phyloP scores from a whole-genome alignment of 2,113 vertebrate species.

The Platycercus adscitus region DNA sequence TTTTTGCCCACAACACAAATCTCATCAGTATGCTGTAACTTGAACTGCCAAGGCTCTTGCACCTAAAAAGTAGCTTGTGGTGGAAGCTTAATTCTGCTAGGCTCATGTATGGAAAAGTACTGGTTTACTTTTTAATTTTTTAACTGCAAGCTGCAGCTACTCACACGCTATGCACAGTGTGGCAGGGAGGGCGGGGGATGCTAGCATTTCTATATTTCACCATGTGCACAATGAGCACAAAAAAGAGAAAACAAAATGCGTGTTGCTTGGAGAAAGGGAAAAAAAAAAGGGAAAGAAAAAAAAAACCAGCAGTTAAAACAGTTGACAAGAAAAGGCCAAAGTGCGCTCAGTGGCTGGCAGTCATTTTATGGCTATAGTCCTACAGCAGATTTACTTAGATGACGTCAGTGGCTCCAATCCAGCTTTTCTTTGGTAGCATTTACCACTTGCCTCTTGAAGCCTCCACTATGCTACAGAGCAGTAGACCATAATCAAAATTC shows the following conservation, averaged over 20 bases:
- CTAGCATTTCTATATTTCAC: not conserved
- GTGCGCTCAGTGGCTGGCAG: conserved; percentile 84
- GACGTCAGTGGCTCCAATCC: conserved; percentile 92
- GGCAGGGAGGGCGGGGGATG: fast-evolving
- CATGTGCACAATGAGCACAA: not conserved
- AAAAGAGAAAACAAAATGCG: conserved; percentile 9
- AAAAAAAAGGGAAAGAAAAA: not conserved
- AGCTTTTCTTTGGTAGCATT: conserved; percentile 90
- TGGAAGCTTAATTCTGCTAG: conserved; percentile 30
- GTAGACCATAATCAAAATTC: conserved; percentile 87
- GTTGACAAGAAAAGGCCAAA: conserved; percentile 86
- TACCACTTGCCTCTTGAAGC: conserved; percentile 84
- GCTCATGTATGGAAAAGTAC: conserved; percentile 67
- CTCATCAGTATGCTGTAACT: conserved; percentile 68
- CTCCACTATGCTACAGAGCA: conserved; percentile 83
- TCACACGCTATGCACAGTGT: not conserved
- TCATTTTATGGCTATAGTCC: conserved; percentile 85
- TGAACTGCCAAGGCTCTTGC: conserved; percentile 48
- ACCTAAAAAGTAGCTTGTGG: conserved; percentile 49
- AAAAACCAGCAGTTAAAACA: conserved; percentile 66
- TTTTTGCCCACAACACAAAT: conserved; percentile 51
- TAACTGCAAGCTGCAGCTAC: not conserved
- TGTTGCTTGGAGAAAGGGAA: not conserved
- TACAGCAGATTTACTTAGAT: conserved; percentile 91
- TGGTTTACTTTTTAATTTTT: conserved; percentile 61